Conservation (phyloP, 2,797 vertebrate species). For the Lates japonicus region DNA sequence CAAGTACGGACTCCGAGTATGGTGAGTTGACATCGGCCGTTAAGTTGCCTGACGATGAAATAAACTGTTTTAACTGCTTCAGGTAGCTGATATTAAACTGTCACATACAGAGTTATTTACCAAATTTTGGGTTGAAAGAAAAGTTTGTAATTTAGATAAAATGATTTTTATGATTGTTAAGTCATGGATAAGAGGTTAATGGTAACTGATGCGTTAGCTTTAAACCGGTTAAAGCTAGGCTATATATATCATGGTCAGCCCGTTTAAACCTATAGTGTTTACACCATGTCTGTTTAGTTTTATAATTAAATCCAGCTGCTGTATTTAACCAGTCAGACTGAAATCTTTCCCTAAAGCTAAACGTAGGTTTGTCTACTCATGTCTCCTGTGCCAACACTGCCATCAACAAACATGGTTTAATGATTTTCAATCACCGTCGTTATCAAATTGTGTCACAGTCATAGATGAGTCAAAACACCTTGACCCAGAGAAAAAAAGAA, state of each 20-base stretch:
- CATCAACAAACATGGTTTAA: slow-evolving; percentile 11
- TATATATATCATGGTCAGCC: background rate
- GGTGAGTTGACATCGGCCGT: slow-evolving; percentile 73
- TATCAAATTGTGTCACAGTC: background rate
- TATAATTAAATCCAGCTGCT: background rate
- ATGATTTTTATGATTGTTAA: background rate
- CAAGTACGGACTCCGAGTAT: slow-evolving; percentile 60
- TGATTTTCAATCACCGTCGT: background rate
- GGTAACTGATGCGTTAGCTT: background rate
- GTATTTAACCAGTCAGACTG: background rate
- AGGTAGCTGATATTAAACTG: background rate
- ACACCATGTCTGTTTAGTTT: background rate
- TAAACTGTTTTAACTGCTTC: background rate
- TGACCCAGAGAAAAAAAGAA: background rate
- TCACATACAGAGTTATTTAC: background rate
- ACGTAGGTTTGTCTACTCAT: background rate
- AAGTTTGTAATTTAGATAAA: background rate
- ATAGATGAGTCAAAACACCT: background rate
- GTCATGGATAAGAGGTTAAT: background rate
- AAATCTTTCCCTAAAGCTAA: background rate
- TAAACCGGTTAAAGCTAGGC: no score
- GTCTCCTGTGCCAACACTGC: background rate
- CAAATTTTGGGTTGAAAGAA: background rate
- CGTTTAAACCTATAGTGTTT: background rate
- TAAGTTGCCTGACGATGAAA: no score